A percentile compares a stretch with the other conserved stretches of the same genome.
These are phyloP conservation scores for Elmis aenea DNA, from an alignment of 2,888 invertebrate genomes.

Conservation along the genomic window DNA sequence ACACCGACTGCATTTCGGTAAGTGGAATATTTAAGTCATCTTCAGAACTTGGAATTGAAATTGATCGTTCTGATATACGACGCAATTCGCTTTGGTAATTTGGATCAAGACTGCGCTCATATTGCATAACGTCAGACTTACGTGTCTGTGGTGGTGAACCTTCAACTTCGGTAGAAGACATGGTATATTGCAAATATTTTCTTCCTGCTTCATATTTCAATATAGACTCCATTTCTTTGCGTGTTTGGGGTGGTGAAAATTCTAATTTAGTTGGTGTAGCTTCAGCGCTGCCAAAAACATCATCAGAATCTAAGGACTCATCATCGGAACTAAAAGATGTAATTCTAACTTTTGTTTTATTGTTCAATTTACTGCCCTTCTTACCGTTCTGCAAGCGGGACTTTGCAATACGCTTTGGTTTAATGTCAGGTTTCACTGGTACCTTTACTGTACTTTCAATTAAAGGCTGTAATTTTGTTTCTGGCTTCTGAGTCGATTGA, in stretches of 20 bases:
- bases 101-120: constrained; percentile 56
- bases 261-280: constrained; percentile 67
- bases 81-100: constrained; percentile 60
- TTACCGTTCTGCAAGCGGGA: constrained; percentile 54
- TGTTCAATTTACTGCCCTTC: constrained; percentile 57
- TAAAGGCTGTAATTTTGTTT: constrained; percentile 28
- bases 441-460: constrained; percentile 39
- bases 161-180: constrained; percentile 75
- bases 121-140: constrained; percentile 60
- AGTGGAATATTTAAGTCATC: constrained; percentile 62
- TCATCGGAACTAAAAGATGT: constrained; percentile 74
- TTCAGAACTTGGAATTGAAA: constrained; percentile 72
- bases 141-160: constrained; percentile 71
- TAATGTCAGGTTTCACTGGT: constrained; percentile 56
- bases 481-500: constrained; percentile 25
- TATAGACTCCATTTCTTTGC: constrained; percentile 71
- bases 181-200: constrained; percentile 53
- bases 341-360: constrained; percentile 64
- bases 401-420: constrained; percentile 60
- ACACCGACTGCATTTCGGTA: constrained; percentile 48
- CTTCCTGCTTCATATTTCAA: constrained; percentile 68
- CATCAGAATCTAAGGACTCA: constrained; percentile 71
- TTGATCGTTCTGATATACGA: constrained; percentile 67
- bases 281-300: constrained; percentile 71
- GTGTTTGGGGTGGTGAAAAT: constrained; percentile 70